phyloP scores from a whole-genome alignment of 1,140 invertebrate species.

The Lordiphosa mommai region DNA sequence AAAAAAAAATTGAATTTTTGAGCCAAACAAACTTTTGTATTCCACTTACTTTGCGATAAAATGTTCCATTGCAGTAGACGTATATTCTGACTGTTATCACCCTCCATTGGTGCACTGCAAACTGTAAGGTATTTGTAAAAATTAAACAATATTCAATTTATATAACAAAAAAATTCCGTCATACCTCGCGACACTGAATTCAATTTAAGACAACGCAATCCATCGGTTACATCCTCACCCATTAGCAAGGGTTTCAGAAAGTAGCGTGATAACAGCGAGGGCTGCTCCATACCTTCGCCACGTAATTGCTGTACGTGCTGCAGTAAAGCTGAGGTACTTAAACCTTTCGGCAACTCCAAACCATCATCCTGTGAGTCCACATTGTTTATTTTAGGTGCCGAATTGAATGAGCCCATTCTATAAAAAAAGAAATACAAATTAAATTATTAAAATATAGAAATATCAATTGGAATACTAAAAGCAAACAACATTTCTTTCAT shows the following conservation, averaged over 20 bases:
- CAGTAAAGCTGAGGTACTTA: constrained; percentile 81
- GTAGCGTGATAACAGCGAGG: constrained; percentile 53
- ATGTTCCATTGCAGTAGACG: constrained; percentile 89
- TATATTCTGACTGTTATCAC: constrained; percentile 75
- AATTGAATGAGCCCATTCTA: constrained; percentile 88
- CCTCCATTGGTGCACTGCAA: constrained; percentile 48
- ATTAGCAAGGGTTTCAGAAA: constrained; percentile 51
- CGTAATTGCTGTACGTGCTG: constrained; percentile 80
- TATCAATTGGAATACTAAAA: neutral
- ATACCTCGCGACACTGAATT: constrained; percentile 78
- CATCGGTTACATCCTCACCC: constrained; percentile 63
- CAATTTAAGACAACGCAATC: constrained; percentile 79
- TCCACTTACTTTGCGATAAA: constrained; percentile 85
- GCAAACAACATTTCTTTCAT: constrained; percentile 2
- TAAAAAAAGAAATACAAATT: constrained; percentile 5
- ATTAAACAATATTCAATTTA: neutral
- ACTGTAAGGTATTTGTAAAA: constrained; percentile 17
- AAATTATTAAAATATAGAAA: neutral
- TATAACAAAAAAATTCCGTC: neutral
- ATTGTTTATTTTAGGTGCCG: constrained; percentile 84
- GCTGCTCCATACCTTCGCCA: constrained; percentile 47
- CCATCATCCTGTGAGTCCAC: constrained; percentile 84
- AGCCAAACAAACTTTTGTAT: no score
- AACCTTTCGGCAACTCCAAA: constrained; percentile 80
- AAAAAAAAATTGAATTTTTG: no score